Conservation (phyloP, 2,888 invertebrate species). For the Drosophila lacicola region DNA sequence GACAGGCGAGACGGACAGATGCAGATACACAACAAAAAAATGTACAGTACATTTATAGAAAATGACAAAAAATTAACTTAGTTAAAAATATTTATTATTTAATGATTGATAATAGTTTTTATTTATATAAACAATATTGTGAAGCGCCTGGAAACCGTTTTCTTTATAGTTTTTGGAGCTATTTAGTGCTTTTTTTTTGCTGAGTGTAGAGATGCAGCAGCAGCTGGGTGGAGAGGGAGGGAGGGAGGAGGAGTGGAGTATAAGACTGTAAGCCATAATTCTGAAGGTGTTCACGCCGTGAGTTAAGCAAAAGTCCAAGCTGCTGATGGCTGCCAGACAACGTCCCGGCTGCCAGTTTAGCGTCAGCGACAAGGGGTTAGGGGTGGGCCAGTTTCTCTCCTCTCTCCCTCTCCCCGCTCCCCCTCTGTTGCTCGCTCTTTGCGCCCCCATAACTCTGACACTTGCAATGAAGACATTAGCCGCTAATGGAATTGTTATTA, state of each 20-base stretch:
- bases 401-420: background rate
- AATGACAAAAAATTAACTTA: too few relatives aligned
- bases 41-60: too few relatives aligned
- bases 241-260: background rate
- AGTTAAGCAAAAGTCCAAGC: conserved; percentile 34
- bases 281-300: conserved; percentile 28
- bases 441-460: conserved; percentile 81
- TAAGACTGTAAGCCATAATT: conserved; percentile 35
- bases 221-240: background rate
- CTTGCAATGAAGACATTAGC: conserved; percentile 85
- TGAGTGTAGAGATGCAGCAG: conserved; percentile 4
- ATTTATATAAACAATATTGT: too few relatives aligned
- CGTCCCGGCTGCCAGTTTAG: conserved; percentile 70
- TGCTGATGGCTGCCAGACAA: conserved; percentile 15
- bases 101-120: too few relatives aligned
- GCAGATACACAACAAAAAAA: background rate
- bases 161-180: too few relatives aligned
- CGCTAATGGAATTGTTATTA: conserved; percentile 85
- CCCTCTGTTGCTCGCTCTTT: conserved; percentile 20
- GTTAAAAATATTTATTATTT: too few relatives aligned
- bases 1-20: conserved; percentile 72
- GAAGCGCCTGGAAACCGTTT: too few relatives aligned
- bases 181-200: too few relatives aligned
- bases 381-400: conserved; percentile 6
- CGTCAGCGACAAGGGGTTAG: conserved; percentile 50